phyloP scores from a whole-genome alignment of 2,113 vertebrate species.

The Pachypanchax playfairii region DNA sequence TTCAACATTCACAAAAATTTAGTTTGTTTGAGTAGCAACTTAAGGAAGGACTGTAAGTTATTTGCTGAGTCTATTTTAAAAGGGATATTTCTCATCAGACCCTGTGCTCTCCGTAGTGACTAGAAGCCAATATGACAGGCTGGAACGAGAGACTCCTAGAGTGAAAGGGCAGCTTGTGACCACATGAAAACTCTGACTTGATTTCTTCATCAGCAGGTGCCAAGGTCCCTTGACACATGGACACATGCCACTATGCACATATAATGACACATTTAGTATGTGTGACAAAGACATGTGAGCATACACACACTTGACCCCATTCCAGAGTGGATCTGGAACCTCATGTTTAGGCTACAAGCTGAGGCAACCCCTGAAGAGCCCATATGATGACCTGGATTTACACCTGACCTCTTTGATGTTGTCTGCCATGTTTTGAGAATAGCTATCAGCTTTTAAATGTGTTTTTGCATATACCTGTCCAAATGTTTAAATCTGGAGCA shows the following conservation, averaged over 20 bases:
- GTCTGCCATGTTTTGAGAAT: neutral
- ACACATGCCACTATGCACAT: conserved; percentile 44
- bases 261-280: conserved; percentile 23
- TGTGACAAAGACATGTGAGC: conserved; percentile 14
- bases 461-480: too few relatives aligned
- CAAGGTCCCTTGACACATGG: conserved; percentile 55
- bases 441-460: too few relatives aligned
- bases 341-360: conserved; percentile 41
- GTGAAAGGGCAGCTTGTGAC: conserved; percentile 78
- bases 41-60: neutral
- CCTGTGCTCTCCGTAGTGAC: conserved; percentile 36
- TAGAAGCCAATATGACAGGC: conserved; percentile 66
- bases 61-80: neutral
- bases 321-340: conserved; percentile 39
- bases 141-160: conserved; percentile 60
- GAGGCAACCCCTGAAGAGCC: conserved; percentile 60
- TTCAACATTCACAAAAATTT: too few relatives aligned
- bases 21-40: too few relatives aligned
- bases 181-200: conserved; percentile 66
- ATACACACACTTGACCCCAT: conserved; percentile 14
- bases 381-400: conserved; percentile 59
- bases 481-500: too few relatives aligned
- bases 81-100: conserved; percentile 63
- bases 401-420: conserved; percentile 13
- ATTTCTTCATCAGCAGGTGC: conserved; percentile 81